A percentile compares a stretch with the other conserved stretches of the same genome.
These are phyloP conservation scores for Cebus imitator DNA, from an alignment of 2,113 vertebrate species.

Conservation along the genomic window DNA sequence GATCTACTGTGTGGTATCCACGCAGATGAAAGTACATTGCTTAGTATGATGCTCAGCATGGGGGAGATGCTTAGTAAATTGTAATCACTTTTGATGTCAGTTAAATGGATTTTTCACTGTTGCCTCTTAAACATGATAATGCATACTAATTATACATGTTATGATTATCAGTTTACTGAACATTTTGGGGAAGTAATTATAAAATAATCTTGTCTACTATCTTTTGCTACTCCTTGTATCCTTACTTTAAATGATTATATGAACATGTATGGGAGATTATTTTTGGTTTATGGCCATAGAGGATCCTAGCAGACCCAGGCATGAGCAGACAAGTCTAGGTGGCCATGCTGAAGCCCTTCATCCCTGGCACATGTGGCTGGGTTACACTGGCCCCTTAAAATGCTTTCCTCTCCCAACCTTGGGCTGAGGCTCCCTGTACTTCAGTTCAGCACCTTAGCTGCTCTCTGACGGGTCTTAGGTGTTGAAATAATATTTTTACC, in stretches of 20 bases:
- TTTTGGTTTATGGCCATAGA: not conserved
- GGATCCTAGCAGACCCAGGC: not conserved
- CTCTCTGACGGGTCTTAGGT: not conserved
- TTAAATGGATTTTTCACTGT: not conserved
- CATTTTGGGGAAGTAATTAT: not conserved
- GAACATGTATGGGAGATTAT: not conserved
- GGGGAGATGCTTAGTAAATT: not conserved
- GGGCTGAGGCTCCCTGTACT: not conserved
- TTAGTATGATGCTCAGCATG: accelerated
- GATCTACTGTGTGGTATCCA: accelerated
- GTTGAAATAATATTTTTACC: not conserved
- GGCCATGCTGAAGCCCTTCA: not conserved
- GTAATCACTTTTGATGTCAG: not conserved
- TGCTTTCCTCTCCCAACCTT: no score
- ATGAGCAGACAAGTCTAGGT: not conserved
- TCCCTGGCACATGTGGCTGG: not conserved
- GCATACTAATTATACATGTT: not conserved
- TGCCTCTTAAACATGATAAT: not conserved
- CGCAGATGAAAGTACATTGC: not conserved
- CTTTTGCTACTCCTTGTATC: not conserved
- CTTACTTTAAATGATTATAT: not conserved
- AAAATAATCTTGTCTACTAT: not conserved
- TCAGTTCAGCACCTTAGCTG: not conserved
- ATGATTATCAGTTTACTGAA: not conserved
- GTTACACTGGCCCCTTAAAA: not conserved